These are phyloP conservation scores for Leptobrachium leishanense DNA, from an alignment of 2,113 vertebrate species.

Conservation along the genomic window DNA sequence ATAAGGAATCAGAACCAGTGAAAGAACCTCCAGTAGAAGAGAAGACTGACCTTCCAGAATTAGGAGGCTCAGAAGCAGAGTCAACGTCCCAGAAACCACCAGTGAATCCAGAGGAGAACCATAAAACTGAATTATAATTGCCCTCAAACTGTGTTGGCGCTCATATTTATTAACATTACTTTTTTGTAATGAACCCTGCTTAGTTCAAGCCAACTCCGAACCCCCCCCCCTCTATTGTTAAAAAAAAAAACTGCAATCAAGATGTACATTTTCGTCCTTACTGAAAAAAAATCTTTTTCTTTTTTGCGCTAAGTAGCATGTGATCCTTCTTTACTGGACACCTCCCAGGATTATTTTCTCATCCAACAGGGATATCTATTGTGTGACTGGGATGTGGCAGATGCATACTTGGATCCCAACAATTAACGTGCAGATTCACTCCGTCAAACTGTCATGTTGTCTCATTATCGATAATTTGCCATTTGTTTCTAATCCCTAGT, in stretches of 20 bases:
- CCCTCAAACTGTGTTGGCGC: constrained; percentile 44
- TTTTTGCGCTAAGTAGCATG: background rate
- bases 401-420: no score
- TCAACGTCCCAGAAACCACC: constrained; percentile 62
- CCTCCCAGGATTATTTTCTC: no score
- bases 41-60: constrained; percentile 48
- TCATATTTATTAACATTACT: constrained; percentile 89
- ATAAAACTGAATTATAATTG: constrained; percentile 87
- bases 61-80: constrained; percentile 66
- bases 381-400: no score
- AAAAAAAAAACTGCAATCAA: constrained; percentile 51
- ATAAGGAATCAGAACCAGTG: constrained; percentile 63
- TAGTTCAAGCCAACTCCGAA: constrained; percentile 46
- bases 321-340: no score
- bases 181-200: constrained; percentile 64
- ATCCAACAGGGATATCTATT: no score
- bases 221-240: background rate
- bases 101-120: constrained; percentile 62
- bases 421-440: no score
- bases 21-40: constrained; percentile 66
- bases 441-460: no score
- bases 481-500: no score
- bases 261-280: constrained; percentile 59
- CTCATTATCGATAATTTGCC: no score
- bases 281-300: background rate